These are phyloP conservation scores for Papilio xuthus DNA, from an alignment of 1,140 invertebrate species.

Conservation along the genomic window DNA sequence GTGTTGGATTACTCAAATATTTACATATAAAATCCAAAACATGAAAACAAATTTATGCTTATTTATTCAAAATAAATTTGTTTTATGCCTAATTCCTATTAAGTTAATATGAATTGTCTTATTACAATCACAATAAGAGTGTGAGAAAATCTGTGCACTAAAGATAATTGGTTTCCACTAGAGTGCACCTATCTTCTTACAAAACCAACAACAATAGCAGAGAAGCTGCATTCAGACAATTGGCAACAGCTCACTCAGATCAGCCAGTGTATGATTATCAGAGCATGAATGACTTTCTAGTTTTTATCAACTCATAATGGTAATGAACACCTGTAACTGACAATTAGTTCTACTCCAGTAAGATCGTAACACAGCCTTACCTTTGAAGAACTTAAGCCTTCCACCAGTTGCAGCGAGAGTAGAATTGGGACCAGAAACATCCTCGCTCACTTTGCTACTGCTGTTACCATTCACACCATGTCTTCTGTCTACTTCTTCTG, in stretches of 20 bases:
- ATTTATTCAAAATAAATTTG: slow-evolving; percentile 14
- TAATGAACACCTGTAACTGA: slow-evolving; percentile 3
- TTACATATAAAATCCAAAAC: background rate
- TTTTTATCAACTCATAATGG: slow-evolving; percentile 55
- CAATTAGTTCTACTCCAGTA: background rate
- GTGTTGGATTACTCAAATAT: background rate
- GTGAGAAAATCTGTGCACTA: background rate
- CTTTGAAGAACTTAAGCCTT: slow-evolving; percentile 84
- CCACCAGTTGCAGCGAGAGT: slow-evolving; percentile 76
- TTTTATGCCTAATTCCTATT: background rate
- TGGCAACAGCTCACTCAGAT: slow-evolving; percentile 69
- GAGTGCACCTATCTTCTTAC: slow-evolving; percentile 59
- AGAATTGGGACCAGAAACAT: slow-evolving; percentile 67
- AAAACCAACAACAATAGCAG: slow-evolving; percentile 72
- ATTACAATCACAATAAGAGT: slow-evolving; percentile 14
- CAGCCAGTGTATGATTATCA: slow-evolving; percentile 76
- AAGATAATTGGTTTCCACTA: slow-evolving; percentile 54
- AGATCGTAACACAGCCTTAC: slow-evolving; percentile 60
- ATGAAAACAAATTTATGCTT: background rate
- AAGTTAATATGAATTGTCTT: background rate
- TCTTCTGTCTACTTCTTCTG: slow-evolving; percentile 84
- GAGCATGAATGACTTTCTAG: slow-evolving; percentile 81
- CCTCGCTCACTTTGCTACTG: slow-evolving; percentile 77
- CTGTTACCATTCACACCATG: slow-evolving; percentile 84
- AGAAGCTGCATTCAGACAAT: slow-evolving; percentile 71